Base-by-base conservation (phyloP, 2,888 invertebrate genomes). In the Caenorhabditis drosophilae region DNA sequence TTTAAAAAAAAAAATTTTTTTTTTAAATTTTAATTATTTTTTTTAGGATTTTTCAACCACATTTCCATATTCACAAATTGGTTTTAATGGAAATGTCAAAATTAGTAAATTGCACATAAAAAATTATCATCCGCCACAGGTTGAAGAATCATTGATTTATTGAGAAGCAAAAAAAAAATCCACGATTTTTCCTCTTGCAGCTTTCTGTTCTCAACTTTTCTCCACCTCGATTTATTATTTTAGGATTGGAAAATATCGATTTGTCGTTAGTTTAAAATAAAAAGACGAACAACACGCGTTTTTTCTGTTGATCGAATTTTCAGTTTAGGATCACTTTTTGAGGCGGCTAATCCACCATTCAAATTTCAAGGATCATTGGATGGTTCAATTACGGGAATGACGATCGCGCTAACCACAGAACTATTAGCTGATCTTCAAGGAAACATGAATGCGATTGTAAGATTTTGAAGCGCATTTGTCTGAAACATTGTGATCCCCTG, bases 231-330 rank as follows among this genome's bases (percentile, higher is more conserved):
- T 74, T 60, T 34, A 63, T 80, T 23, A 59, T 80, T 44, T 60
- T 80, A 38, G 75, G 77, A 18, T 50, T 80, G 44, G 78, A 80
- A 42, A 75, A 79, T 35, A 70, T 76, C 60, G 79, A 72, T 44
- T 72, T 81, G 4, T 66, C 72, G 78, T 81, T 18, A 47, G 47
- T 47, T 34, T 20, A 7, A 31, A n/a, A 12, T 26, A 3, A 16
- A 22, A 41, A 41, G 12, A 41, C n/a, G n/a, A n/a, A n/a, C n/a
- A n/a, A n/a, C n/a, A n/a, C n/a, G n/a, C n/a, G n/a, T n/a, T n/a
- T n/a, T n/a, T n/a, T n/a, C n/a, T n/a, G n/a, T n/a, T n/a, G n/a
- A n/a, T n/a, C n/a, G n/a, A n/a, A 9, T 40, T n/a, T 59, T 18
- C 34, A 63, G 63, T 41, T 22, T 63, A 27, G 49, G 49, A 36